Percentiles rank a stretch among this genome's conserved stretches.
Conservation (phyloP, 2,113 vertebrate species). For the Phylloscopus whistleri region DNA sequence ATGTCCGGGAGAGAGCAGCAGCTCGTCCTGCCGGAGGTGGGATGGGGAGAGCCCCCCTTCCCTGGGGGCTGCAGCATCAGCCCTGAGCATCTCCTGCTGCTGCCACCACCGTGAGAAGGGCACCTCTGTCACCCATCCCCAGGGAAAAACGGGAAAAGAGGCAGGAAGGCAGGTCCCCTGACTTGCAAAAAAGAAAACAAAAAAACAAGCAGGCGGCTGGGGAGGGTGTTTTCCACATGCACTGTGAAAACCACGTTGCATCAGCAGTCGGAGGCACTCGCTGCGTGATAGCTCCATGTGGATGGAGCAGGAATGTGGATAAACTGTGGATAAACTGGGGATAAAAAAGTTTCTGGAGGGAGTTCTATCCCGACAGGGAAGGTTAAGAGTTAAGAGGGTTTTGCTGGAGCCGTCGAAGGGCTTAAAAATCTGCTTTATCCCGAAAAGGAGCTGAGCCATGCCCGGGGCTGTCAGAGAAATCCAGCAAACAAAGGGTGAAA, state of each 20-base stretch:
- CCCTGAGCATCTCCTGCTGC: neutral
- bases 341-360: constrained; percentile 4
- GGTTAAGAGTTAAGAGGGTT: neutral
- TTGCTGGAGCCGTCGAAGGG: neutral
- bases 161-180: neutral
- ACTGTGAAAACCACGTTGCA: neutral
- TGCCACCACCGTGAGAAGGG: rapidly evolving
- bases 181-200: neutral
- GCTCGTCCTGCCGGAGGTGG: neutral
- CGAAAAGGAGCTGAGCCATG: neutral
- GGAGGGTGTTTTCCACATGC: neutral
- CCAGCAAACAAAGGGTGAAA: constrained; percentile 41
- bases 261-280: neutral
- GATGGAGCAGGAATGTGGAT: neutral
- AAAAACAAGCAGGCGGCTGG: neutral
- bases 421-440: neutral
- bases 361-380: neutral
- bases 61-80: neutral
- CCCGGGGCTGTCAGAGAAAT: neutral
- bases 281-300: neutral
- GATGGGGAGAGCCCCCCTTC: neutral
- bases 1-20: neutral
- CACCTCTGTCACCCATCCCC: neutral
- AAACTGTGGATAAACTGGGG: neutral
- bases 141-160: neutral